A percentile compares a stretch with the other conserved stretches of the same genome.
Evolutionary conservation across 2,113 vertebrate species (phyloP).

Genomic region (Melanostigma gelatinosum): DNA sequence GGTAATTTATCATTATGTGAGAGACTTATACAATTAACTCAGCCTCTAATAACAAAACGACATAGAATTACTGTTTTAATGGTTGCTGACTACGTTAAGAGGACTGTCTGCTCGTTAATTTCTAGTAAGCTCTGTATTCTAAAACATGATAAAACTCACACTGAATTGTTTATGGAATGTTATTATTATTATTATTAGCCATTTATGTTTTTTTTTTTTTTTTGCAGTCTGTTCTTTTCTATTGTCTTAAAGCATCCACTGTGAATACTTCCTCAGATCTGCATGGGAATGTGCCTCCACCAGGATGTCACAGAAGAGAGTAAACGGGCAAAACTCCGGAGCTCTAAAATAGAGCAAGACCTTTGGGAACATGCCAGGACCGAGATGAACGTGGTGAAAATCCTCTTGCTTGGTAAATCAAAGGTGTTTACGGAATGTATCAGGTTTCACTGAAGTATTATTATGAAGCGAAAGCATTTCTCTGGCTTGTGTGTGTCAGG

Average conservation of each 20-base stretch:
- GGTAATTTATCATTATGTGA: neutral
- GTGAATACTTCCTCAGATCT: constrained; percentile 52
- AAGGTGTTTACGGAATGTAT: neutral
- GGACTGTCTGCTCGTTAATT: neutral
- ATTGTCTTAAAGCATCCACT: neutral
- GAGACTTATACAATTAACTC: neutral
- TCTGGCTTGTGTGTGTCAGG: constrained; percentile 61
- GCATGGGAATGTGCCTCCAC: constrained; percentile 72
- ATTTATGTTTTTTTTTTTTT: neutral
- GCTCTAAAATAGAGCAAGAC: constrained; percentile 75
- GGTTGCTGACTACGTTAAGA: neutral
- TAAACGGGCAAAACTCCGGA: constrained; percentile 75
- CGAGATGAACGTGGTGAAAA: constrained; percentile 76
- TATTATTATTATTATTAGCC: neutral
- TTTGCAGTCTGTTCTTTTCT: neutral
- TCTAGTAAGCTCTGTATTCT: neutral
- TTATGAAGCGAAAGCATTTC: neutral
- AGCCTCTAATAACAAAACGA: neutral
- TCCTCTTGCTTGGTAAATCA: constrained; percentile 81
- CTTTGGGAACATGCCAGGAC: constrained; percentile 72
- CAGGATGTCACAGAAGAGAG: constrained; percentile 69
- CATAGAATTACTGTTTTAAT: neutral
- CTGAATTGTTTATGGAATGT: neutral
- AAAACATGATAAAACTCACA: neutral
- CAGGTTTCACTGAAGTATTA: neutral